phyloP scores from a whole-genome alignment of 92 coral and sea anemone species.

The Pocillopora grandis region DNA sequence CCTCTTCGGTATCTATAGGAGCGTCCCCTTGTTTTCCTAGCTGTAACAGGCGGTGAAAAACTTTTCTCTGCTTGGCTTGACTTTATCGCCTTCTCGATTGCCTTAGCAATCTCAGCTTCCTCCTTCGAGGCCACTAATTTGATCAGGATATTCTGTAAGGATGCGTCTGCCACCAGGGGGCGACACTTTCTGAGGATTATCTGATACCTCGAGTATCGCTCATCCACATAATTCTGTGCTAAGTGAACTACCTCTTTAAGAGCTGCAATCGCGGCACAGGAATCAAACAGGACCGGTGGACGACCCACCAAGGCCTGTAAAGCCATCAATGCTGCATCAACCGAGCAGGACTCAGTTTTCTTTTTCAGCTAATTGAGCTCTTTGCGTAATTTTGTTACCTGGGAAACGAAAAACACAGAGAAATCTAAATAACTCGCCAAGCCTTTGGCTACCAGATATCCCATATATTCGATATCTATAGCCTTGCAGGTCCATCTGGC shows the following conservation, averaged over 20 bases:
- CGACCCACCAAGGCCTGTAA: slow-evolving; percentile 9
- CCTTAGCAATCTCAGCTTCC: slow-evolving; percentile 38
- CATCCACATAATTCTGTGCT: slow-evolving; percentile 1
- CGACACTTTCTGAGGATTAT: slow-evolving; percentile 26
- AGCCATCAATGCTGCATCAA: not conserved
- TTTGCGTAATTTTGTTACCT: too few species aligned
- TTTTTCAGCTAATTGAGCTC: slow-evolving; percentile 12
- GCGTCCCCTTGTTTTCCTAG: not conserved
- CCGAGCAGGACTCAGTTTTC: not conserved
- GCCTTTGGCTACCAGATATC: too few species aligned
- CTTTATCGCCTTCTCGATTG: too few species aligned
- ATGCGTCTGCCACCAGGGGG: slow-evolving; percentile 12
- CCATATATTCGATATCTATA: too few species aligned
- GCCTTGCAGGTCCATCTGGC: too few species aligned
- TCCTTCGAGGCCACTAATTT: slow-evolving; percentile 8
- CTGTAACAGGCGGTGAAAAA: not conserved
- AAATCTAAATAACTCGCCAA: too few species aligned
- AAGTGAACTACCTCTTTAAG: slow-evolving; percentile 18
- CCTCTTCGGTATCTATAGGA: not conserved
- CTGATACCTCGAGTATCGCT: slow-evolving; percentile 10
- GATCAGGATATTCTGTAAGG: slow-evolving; percentile 17
- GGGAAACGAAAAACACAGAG: too few species aligned
- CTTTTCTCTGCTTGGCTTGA: too few species aligned
- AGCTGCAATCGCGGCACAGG: slow-evolving; percentile 21
- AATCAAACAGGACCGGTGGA: slow-evolving; percentile 29